Base-by-base conservation (phyloP, 2,797 vertebrate genomes). In the Gallinago nigripennis region DNA sequence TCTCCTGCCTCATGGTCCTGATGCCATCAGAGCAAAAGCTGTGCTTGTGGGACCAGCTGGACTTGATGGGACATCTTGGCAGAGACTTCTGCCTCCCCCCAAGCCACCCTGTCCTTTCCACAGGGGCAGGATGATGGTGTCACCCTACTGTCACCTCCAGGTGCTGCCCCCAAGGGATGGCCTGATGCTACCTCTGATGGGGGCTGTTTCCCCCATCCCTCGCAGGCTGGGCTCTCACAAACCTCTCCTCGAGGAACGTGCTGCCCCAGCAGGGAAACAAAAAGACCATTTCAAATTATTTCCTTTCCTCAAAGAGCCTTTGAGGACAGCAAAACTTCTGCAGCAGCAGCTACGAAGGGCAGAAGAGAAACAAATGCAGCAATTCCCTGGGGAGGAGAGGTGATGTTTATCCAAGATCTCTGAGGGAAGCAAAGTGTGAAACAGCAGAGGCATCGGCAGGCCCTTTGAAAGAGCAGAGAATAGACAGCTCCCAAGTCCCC, bases 171-270 rank as follows among this genome's bases (percentile, higher is more conserved):
- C 35, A 45, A 2, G 43, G 28, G 27, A 33, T 19, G 35, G 21
- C 25, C 63, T 71, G 72, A 16, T 58, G 23, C 12, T 63, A 35
- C 24, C 79, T 48, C 71, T 56, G 33, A 45, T 11, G 10, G 20
- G 19, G 45, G 4, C 16, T 2, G 3, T 46, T 71, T 61, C 25
- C 12, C 17, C 35, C 4, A 1, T 15, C 33, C 21, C 30, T 51
- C 7, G 2, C 53, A 72, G 50, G 27, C 27, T 10, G 41, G 43
- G 41, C 12, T 80, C 35, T 70, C 46, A 16, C 20, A 31, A 14
- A 45, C 37, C 6, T 61, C 17, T 70, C 35, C 72, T 70, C 0
- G 0, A 20, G 35, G 25, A 80, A 25, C 9, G 3, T 0, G 0
- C 20, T 87, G 33, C 12, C 28, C 10, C 54, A n/a, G 9, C 6